Conservation (phyloP, 2,113 vertebrate genomes). For the Noturus placidus region DNA sequence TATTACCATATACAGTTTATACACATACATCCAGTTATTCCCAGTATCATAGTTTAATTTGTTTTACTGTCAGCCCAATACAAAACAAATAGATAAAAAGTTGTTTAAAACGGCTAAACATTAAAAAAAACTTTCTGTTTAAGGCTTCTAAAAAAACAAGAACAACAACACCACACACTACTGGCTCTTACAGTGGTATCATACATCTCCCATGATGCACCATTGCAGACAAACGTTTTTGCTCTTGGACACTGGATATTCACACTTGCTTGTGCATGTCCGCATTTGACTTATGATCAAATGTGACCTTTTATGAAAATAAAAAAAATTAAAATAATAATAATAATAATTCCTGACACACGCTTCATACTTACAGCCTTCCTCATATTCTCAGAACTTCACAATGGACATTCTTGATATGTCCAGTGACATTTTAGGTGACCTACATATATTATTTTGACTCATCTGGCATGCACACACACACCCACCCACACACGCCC, state of each 20-base stretch:
- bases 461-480: neutral
- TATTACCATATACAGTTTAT: conserved; percentile 54
- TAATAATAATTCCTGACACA: neutral
- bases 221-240: conserved; percentile 6
- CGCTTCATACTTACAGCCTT: neutral
- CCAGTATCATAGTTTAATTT: conserved; percentile 39
- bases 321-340: no score
- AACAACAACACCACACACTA: neutral
- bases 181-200: conserved; percentile 48
- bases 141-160: neutral
- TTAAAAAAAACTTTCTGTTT: conserved; percentile 2
- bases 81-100: conserved; percentile 37
- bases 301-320: conserved; percentile 10
- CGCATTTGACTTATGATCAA: conserved; percentile 34
- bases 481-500: neutral
- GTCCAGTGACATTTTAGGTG: neutral
- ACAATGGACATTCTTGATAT: conserved; percentile 11
- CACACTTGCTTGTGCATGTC: conserved; percentile 36
- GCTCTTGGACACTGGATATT: conserved; percentile 14
- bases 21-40: conserved; percentile 49
- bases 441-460: neutral
- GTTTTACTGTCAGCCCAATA: conserved; percentile 28
- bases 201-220: conserved; percentile 50
- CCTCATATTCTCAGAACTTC: neutral
- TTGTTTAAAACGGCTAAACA: conserved; percentile 20